These are phyloP conservation scores for Ivindomyrus marchei DNA, from an alignment of 2,113 vertebrate genomes.

Conservation along the genomic window DNA sequence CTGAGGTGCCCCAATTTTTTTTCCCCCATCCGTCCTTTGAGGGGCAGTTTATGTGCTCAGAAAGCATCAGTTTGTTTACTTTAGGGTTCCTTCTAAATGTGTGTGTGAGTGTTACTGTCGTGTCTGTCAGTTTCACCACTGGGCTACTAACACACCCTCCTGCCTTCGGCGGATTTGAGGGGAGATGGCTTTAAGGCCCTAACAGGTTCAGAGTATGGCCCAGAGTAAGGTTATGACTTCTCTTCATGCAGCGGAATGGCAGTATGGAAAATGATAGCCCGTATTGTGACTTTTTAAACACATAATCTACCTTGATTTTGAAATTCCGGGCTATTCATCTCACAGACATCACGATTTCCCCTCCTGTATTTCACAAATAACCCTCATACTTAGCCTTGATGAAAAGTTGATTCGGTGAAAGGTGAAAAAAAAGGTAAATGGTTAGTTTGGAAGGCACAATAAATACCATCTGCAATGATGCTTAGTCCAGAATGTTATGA, in stretches of 20 bases:
- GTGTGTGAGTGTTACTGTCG: background rate
- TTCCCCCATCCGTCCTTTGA: background rate
- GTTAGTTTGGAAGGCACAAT: background rate
- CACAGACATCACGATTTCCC: background rate
- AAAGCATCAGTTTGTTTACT: background rate
- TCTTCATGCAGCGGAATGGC: background rate
- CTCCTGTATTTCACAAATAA: background rate
- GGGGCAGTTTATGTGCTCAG: background rate
- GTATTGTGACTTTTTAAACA: background rate
- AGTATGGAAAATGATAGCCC: background rate
- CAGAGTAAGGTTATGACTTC: background rate
- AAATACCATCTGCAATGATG: background rate
- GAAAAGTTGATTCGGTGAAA: background rate
- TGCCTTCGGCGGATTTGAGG: background rate
- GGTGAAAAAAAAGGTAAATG: background rate
- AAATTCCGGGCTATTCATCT: background rate
- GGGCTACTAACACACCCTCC: slow-evolving; percentile 28
- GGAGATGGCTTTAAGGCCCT: background rate
- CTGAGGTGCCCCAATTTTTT: slow-evolving; percentile 29
- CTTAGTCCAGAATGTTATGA: background rate
- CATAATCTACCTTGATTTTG: background rate
- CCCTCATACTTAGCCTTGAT: background rate
- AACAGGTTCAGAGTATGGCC: background rate
- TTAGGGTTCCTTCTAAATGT: background rate
- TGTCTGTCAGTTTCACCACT: background rate